Conservation (phyloP, 2,113 vertebrate genomes). For the Polypterus bichir region DNA sequence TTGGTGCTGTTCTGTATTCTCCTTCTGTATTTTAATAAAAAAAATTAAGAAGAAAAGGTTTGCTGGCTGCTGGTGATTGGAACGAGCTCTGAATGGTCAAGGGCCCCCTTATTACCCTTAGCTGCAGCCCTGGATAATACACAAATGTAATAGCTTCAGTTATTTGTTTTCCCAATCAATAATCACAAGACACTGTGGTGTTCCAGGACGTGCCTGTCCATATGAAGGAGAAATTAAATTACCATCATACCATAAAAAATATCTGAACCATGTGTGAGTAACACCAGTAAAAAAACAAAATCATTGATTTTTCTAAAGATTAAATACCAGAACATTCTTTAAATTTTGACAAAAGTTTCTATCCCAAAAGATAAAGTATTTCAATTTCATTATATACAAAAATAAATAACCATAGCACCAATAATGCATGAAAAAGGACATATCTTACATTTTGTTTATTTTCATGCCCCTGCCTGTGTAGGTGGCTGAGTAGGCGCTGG, state of each 20-base stretch:
- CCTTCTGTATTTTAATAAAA: no score
- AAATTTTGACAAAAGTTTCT: conserved; percentile 25
- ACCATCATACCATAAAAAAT: background rate
- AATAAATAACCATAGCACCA: conserved; percentile 29
- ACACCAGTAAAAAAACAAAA: background rate
- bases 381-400: conserved; percentile 30
- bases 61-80: no score
- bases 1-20: no score
- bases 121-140: no score
- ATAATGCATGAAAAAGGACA: conserved; percentile 20
- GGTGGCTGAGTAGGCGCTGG: conserved; percentile 55
- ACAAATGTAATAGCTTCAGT: background rate
- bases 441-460: conserved; percentile 19
- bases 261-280: background rate
- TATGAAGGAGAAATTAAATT: background rate
- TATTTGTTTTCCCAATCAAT: background rate
- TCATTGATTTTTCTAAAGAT: background rate
- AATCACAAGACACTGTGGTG: background rate
- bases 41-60: no score
- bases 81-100: no score
- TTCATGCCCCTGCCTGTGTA: conserved; percentile 28
- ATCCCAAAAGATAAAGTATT: conserved; percentile 34
- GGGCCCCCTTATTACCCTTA: no score
- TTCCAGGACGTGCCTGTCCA: background rate
- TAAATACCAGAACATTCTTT: background rate